Evolutionary conservation across 2,888 invertebrate genomes (phyloP).

Genomic region (Heliconius ethilla): DNA sequence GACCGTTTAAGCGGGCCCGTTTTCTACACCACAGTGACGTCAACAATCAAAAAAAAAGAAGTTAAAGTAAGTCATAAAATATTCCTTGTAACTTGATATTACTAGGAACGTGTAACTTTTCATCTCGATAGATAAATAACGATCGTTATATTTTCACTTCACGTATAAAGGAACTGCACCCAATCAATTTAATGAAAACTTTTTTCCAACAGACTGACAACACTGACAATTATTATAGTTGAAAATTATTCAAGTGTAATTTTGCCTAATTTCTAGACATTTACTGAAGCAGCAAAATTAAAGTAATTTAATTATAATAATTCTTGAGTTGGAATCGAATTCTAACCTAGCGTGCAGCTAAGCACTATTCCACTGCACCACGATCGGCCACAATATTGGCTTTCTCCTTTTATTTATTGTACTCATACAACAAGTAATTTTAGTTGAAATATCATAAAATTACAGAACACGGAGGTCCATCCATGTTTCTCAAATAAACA

Average conservation of each 20-base stretch:
- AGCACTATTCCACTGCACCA: too few relatives aligned
- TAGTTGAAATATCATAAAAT: neutral
- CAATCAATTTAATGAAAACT: neutral
- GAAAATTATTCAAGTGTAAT: too few relatives aligned
- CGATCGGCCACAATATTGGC: too few relatives aligned
- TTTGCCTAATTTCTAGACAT: too few relatives aligned
- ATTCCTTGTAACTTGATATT: neutral
- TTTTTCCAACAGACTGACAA: neutral
- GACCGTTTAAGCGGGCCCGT: too few relatives aligned
- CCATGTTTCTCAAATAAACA: constrained; percentile 8
- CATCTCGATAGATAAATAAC: constrained; percentile 10
- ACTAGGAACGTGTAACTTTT: neutral
- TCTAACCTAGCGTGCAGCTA: too few relatives aligned
- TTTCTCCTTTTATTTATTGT: too few relatives aligned
- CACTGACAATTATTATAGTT: neutral
- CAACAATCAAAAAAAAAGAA: neutral
- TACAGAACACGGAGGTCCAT: neutral
- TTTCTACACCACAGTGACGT: too few relatives aligned
- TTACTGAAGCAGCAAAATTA: too few relatives aligned
- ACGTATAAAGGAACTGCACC: neutral
- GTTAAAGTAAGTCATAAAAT: neutral
- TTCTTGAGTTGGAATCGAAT: too few relatives aligned
- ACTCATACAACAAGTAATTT: constrained; percentile 6
- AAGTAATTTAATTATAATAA: too few relatives aligned
- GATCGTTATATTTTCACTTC: constrained; percentile 13